These are phyloP conservation scores for Drosophila kikkawai DNA, from an alignment of 1,140 invertebrate species.

Conservation along the genomic window DNA sequence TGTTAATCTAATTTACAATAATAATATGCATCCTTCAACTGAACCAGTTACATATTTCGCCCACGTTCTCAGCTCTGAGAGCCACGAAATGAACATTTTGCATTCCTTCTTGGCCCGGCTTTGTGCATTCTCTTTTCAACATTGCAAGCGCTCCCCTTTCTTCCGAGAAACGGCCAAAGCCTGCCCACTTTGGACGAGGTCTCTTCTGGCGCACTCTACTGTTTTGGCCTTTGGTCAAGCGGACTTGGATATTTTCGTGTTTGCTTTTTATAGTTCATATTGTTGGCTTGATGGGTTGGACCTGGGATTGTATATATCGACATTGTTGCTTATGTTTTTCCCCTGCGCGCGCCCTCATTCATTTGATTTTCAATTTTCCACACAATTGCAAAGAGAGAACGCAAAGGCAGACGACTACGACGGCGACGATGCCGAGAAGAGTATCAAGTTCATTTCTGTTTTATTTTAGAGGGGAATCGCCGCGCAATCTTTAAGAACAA, in stretches of 20 bases:
- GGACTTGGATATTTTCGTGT: conserved; percentile 77
- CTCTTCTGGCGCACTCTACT: conserved; percentile 36
- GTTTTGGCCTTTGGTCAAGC: conserved; percentile 77
- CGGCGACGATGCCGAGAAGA: conserved; percentile 7
- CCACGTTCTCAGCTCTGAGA: conserved; percentile 17
- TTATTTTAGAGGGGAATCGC: conserved; percentile 22
- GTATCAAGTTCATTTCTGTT: conserved; percentile 72
- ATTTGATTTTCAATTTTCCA: conserved; percentile 82
- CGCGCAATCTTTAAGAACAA: conserved; percentile 15
- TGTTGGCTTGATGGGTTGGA: conserved; percentile 58
- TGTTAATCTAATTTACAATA: background rate
- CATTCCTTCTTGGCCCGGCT: conserved; percentile 21
- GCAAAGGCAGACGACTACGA: conserved; percentile 13
- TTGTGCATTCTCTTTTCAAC: conserved; percentile 36
- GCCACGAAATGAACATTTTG: conserved; percentile 17
- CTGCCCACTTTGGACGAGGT: conserved; percentile 7
- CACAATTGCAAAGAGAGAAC: conserved; percentile 65
- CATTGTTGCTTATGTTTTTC: conserved; percentile 54
- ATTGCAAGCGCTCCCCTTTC: conserved; percentile 15
- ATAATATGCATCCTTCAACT: background rate
- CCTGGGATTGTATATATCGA: conserved; percentile 49
- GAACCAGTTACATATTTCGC: background rate
- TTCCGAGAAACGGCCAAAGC: conserved; percentile 6
- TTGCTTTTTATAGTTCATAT: conserved; percentile 78
- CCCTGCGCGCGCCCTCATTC: conserved; percentile 37